Evolutionary conservation across 2,113 vertebrate genomes (phyloP), one percentile per base, ranked within the genome.

Genomic region (Campylorhamphus procurvoides): DNA sequence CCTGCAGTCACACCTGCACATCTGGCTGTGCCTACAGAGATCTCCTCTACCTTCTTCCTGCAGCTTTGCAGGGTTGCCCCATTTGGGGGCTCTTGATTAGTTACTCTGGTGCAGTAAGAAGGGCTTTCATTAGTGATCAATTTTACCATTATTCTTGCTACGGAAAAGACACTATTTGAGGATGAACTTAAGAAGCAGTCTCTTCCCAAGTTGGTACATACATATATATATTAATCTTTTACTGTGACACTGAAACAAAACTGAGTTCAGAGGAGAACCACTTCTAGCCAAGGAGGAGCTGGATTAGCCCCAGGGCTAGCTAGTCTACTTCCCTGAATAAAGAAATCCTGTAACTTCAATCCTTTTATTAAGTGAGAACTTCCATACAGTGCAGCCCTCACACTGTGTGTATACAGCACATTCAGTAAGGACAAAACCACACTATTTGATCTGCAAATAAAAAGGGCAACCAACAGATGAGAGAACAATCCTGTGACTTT

Each of bases 1-100:
- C 27, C 46, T 47, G 39, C 39, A 79, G n/a, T 17, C 35, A 35
- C 4, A 3, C 3, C 2, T 0, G 0, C 10, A 4, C 49, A 59
- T 28, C 53, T 25, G 69, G 5, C 7, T 20, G 46, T 5, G 8
- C 27, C 44, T 23, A 53, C 2, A 78, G 1, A 6, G 12, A 50
- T 55, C 42, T 75, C 27, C 12, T 71, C 72, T 60, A 18, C 28
- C 39, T 40, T 37, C 35, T 76, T 64, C 37, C 18, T 68, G 19
- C 17, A 63, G 39, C n/a, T 46, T 52, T 68, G 35, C 29, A 50
- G 49, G 55, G 18, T 28, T 76, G 40, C 8, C 9, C 37, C 8
- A 10, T n/a, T 81, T 77, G 31, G 62, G 14, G 35, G 29, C 44
- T 84, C 31, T 40, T 62, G 3, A 39, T 90, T 29, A 33, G 23